phyloP scores from a whole-genome alignment of 2,888 invertebrate species.

The Lasioglossum morio region DNA sequence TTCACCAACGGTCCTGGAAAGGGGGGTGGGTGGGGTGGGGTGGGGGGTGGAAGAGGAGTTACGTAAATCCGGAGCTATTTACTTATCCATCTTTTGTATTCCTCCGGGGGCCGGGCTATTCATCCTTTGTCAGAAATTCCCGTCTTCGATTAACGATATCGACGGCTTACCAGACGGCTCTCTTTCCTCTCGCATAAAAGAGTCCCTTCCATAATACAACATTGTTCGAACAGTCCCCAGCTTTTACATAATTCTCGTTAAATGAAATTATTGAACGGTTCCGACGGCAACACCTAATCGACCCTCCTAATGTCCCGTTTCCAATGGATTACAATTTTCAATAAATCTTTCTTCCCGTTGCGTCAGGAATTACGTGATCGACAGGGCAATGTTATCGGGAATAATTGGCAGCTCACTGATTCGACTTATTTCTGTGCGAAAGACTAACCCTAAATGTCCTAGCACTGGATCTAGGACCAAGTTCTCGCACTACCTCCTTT shows the following conservation, averaged over 20 bases:
- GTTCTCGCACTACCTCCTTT: too few species aligned
- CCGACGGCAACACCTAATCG: not conserved
- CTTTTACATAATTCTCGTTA: constrained; percentile 42
- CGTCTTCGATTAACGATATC: constrained; percentile 66
- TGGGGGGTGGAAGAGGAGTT: constrained; percentile 24
- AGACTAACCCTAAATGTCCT: not conserved
- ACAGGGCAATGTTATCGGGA: not conserved
- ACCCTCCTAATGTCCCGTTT: not conserved
- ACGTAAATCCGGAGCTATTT: constrained; percentile 64
- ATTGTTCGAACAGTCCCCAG: constrained; percentile 33
- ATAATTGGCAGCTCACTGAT: not conserved
- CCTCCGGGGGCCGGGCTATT: constrained; percentile 46
- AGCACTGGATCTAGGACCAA: too few species aligned
- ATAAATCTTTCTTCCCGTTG: not conserved
- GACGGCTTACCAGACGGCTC: constrained; percentile 30
- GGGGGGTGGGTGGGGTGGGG: too few species aligned
- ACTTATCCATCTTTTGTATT: constrained; percentile 63
- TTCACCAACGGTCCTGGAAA: not conserved
- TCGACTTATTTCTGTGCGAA: not conserved
- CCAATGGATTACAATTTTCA: not conserved
- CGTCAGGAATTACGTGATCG: not conserved
- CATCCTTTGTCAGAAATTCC: constrained; percentile 62
- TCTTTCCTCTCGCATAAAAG: constrained; percentile 20
- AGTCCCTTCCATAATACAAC: constrained; percentile 43
- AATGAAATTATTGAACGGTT: constrained; percentile 15